Conservation (phyloP, 2,888 invertebrate species). For the Andrena chrysosceles region DNA sequence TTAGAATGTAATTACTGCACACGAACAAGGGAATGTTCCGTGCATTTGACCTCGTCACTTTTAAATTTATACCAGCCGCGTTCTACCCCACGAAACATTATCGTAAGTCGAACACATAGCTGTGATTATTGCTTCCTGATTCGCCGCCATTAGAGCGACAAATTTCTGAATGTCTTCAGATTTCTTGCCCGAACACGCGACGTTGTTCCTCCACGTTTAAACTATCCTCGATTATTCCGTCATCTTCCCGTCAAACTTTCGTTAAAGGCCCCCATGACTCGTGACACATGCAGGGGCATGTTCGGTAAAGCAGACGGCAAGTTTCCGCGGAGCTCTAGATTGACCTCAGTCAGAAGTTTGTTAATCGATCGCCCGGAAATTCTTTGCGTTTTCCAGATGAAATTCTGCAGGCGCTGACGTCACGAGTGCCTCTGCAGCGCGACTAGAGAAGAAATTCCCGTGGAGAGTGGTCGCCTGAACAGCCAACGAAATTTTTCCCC, state of each 20-base stretch:
- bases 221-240: conserved; percentile 21
- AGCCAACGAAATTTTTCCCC: conserved; percentile 26
- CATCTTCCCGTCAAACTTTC: conserved; percentile 8
- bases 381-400: conserved; percentile 7
- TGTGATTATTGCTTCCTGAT: conserved; percentile 33
- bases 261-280: conserved; percentile 5
- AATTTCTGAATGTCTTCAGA: conserved; percentile 25
- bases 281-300: conserved; percentile 2
- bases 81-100: conserved; percentile 14
- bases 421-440: too few species aligned
- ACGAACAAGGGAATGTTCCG: conserved; percentile 18
- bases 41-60: conserved; percentile 17
- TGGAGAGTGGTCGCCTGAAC: not conserved
- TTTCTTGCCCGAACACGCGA: conserved; percentile 4
- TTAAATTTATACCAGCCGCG: conserved; percentile 31
- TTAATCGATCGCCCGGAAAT: conserved; percentile 32
- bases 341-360: conserved; percentile 15
- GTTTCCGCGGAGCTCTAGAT: not conserved
- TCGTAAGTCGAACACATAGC: not conserved
- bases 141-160: conserved; percentile 20
- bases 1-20: conserved; percentile 48
- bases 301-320: conserved; percentile 8
- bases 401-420: not conserved
- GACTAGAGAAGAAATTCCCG: not conserved
- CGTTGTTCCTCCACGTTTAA: not conserved